phyloP scores from a whole-genome alignment of 30 jellyfish, hydroid and myxozoan species.

The Nemopilema nomurai region DNA sequence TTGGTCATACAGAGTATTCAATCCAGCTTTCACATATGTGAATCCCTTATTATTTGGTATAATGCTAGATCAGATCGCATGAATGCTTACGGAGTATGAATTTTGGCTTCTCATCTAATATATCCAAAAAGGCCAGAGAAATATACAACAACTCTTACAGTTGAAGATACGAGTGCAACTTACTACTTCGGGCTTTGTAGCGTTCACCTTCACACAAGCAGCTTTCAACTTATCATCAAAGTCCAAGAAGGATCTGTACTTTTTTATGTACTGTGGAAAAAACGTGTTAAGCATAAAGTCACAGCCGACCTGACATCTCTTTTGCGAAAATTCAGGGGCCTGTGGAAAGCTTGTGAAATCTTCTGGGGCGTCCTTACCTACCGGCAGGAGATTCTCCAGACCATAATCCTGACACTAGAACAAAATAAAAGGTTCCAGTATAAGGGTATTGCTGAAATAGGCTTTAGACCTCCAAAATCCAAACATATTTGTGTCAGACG shows the following conservation, averaged over 20 bases:
- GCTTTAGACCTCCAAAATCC: too few species aligned
- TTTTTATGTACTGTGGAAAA: background rate
- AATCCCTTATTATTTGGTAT: too few species aligned
- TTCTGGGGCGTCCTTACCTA: background rate
- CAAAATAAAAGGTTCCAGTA: too few species aligned
- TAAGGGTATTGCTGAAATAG: too few species aligned
- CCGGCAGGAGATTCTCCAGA: background rate
- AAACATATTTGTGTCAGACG: too few species aligned
- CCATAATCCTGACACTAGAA: too few species aligned
- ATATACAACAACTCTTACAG: background rate
- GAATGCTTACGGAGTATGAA: too few species aligned
- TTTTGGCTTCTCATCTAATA: too few species aligned
- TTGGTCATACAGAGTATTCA: too few species aligned
- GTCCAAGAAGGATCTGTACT: background rate
- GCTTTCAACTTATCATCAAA: background rate
- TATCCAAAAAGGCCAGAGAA: too few species aligned
- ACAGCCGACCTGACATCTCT: constrained; percentile 6
- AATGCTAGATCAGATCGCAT: too few species aligned
- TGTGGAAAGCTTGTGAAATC: background rate
- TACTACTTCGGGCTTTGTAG: background rate
- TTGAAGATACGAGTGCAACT: background rate
- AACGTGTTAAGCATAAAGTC: background rate
- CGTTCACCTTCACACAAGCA: background rate
- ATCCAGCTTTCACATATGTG: too few species aligned
- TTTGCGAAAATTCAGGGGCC: background rate